Evolutionary conservation across 1,140 invertebrate genomes (phyloP).

Genomic region (Cyphomyrmex costatus): DNA sequence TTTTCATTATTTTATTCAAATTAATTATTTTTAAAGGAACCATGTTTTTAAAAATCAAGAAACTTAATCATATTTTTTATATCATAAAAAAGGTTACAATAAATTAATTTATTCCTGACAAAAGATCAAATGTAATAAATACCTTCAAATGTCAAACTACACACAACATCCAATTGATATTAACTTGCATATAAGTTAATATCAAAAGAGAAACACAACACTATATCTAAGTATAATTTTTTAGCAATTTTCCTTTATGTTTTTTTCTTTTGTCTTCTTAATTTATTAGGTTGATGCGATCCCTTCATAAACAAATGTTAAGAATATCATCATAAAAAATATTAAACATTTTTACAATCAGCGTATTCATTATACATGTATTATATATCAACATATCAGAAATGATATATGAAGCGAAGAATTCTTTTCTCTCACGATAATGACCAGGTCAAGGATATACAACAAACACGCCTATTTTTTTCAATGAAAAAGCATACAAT

Average conservation of each 20-base stretch:
- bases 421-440: neutral
- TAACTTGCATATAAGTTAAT: neutral
- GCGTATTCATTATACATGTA: too few species aligned
- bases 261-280: neutral
- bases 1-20: too few species aligned
- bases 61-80: too few species aligned
- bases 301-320: neutral
- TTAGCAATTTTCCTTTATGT: neutral
- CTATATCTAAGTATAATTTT: neutral
- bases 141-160: neutral
- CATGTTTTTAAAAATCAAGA: neutral
- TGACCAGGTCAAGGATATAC: neutral
- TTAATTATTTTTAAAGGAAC: neutral
- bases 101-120: neutral
- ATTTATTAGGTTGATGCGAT: neutral
- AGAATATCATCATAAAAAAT: neutral
- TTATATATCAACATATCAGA: neutral
- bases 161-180: too few species aligned
- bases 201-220: neutral
- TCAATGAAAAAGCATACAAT: neutral
- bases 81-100: neutral
- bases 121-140: neutral
- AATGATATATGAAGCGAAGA: neutral
- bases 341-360: neutral
- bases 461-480: neutral